Conservation (phyloP, 2,113 vertebrate species). For the Engraulis encrasicolus region DNA sequence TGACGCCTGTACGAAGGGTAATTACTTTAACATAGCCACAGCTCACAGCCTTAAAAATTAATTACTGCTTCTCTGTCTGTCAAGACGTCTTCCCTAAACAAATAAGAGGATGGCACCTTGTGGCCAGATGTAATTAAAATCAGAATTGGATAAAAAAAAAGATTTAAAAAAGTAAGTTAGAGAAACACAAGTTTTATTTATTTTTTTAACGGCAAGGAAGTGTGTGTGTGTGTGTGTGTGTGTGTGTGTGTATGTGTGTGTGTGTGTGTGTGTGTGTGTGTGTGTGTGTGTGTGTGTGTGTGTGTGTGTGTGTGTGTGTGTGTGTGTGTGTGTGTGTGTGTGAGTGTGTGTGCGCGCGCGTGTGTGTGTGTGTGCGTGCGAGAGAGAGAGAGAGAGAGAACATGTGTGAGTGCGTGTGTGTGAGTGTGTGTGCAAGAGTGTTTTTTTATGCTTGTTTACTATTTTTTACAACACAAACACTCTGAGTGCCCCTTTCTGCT, state of each 20-base stretch:
- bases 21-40: conserved; percentile 41
- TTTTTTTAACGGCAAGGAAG: too few species aligned
- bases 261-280: not conserved
- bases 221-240: too few species aligned
- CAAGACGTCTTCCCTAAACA: not conserved
- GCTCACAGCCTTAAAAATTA: conserved; percentile 46
- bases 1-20: conserved; percentile 37
- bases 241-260: conserved; percentile 20
- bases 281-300: too few species aligned
- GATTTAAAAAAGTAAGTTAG: too few species aligned
- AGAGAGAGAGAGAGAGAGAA: conserved; percentile 11
- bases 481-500: too few species aligned
- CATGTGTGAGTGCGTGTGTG: conserved; percentile 15
- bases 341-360: not conserved
- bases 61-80: conserved; percentile 39
- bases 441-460: too few species aligned
- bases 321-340: not conserved
- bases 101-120: conserved; percentile 27
- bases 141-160: too few species aligned
- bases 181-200: too few species aligned
- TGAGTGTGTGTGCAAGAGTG: conserved; percentile 46
- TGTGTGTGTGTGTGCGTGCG: not conserved
- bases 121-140: conserved; percentile 29
- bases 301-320: not conserved
- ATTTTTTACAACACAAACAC: too few species aligned